A percentile compares a stretch with the other conserved stretches of the same genome.
Conservation (phyloP, 1,140 invertebrate genomes). For the Brachionus sp. region DNA sequence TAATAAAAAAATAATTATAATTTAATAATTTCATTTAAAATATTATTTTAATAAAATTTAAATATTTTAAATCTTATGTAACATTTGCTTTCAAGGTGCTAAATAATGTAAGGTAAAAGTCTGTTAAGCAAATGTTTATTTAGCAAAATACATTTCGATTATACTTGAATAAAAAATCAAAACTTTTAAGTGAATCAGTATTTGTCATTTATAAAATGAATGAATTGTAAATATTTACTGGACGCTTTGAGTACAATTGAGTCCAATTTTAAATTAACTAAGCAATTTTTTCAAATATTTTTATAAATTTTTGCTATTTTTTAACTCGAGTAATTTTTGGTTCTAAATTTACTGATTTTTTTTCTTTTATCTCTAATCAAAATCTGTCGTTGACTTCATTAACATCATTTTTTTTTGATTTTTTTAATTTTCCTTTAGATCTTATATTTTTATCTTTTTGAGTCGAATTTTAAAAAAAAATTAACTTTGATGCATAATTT, state of each 20-base stretch:
- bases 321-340: too few species aligned
- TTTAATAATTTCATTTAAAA: background rate
- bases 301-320: too few species aligned
- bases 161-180: background rate
- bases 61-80: background rate
- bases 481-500: too few species aligned
- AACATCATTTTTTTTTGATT: too few species aligned
- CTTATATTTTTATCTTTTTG: too few species aligned
- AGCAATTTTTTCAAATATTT: too few species aligned
- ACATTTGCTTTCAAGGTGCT: background rate
- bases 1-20: background rate
- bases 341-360: too few species aligned
- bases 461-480: too few species aligned
- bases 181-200: background rate
- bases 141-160: background rate
- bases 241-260: background rate
- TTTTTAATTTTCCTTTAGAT: too few species aligned
- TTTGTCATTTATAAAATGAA: too few species aligned
- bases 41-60: background rate
- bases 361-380: too few species aligned
- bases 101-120: background rate
- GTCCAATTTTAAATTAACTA: background rate
- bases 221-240: background rate
- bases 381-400: too few species aligned
- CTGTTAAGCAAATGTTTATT: background rate